phyloP scores from a whole-genome alignment of 2,888 invertebrate genomes.

The Pristionchus fissidentatus region DNA sequence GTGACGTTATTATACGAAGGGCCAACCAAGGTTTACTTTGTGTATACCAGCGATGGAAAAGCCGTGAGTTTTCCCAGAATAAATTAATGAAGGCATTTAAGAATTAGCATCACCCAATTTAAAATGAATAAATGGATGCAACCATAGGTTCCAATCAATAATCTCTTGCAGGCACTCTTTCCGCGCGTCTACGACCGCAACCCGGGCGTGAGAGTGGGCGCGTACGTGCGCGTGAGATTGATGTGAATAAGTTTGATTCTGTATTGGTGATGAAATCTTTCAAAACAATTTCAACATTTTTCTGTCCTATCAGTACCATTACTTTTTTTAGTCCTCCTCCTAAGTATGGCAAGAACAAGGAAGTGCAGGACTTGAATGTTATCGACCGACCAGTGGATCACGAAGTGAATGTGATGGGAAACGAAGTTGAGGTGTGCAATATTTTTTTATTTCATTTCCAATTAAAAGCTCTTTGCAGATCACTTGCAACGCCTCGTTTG shows the following conservation, averaged over 20 bases:
- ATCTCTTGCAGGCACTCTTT: background rate
- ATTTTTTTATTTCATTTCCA: background rate
- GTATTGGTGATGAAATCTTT: too few relatives aligned
- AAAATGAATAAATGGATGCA: too few relatives aligned
- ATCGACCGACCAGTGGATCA: background rate
- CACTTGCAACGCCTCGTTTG: background rate
- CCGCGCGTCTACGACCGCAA: background rate
- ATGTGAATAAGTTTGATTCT: background rate
- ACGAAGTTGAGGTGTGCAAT: background rate
- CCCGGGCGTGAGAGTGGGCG: background rate
- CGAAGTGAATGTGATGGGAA: background rate
- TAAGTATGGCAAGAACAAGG: background rate
- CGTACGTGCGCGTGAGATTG: background rate
- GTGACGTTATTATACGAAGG: too few relatives aligned
- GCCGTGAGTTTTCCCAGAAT: too few relatives aligned
- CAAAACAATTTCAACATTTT: too few relatives aligned
- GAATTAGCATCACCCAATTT: too few relatives aligned
- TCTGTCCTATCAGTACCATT: too few relatives aligned
- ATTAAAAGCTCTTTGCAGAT: background rate
- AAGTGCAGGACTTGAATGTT: background rate
- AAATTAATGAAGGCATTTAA: too few relatives aligned
- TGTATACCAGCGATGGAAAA: too few relatives aligned
- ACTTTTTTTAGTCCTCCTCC: background rate
- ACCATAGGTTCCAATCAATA: too few relatives aligned
- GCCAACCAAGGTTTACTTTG: too few relatives aligned